Evolutionary conservation across 2,888 invertebrate species (phyloP), one percentile per base, ranked within the genome.

Genomic region (Nephrocerus scutellatus): DNA sequence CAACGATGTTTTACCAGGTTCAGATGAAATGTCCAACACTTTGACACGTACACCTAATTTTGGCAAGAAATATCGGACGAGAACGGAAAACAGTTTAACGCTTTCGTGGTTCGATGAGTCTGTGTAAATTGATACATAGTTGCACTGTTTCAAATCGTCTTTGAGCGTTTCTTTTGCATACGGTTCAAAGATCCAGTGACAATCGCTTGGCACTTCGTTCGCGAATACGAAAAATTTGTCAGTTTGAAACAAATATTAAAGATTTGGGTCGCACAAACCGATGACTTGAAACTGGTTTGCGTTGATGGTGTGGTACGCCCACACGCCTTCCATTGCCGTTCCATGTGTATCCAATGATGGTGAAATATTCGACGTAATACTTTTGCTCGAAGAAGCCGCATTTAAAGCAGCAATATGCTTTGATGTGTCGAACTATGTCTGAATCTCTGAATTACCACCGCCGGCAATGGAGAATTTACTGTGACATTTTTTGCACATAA

Each of bases 161-260:
- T n/a, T n/a, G n/a, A n/a, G n/a, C n/a, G n/a, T n/a, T n/a, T n/a
- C n/a, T n/a, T n/a, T n/a, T n/a, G n/a, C n/a, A n/a, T n/a, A n/a
- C n/a, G n/a, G n/a, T n/a, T n/a, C n/a, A n/a, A n/a, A n/a, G n/a
- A n/a, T n/a, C n/a, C n/a, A n/a, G n/a, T n/a, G n/a, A n/a, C n/a
- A n/a, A 40, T 24, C 16, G 38, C 37, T 40, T 43, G 32, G 31
- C 37, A 39, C 25, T 39, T 36, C 19, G 21, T 36, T 34, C 28
- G 31, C 34, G 40, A 20, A 40, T 34, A 37, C 28, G 39, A 36
- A 36, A 37, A 33, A 21, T 39, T 30, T 30, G 36, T 44, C 22
- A 39, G 29, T 25, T 34, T 34, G 31, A 41, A 41, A 34, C 31
- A 41, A 23, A 35, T 26, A 41, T 34, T 33, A 30, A 41, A 31